A percentile compares a stretch with the other conserved stretches of the same genome.
Evolutionary conservation across 53 echinoderm and acorn worm genomes (phyloP).

Genomic region (Echinarachnius parma): DNA sequence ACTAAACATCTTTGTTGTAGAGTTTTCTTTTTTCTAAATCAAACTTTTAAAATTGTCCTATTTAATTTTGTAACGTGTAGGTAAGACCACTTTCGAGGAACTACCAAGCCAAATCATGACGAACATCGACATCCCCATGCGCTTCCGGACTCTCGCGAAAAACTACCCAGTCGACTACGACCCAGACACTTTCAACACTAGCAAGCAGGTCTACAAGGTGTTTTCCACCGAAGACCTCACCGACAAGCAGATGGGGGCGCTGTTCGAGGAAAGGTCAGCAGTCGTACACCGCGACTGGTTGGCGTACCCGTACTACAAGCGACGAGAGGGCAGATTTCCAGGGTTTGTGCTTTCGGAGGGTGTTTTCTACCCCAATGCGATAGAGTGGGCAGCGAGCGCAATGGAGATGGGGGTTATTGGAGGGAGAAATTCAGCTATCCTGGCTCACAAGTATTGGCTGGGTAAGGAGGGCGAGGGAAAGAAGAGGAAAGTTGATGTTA

Average conservation of each 20-base stretch:
- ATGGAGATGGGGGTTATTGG: slow-evolving; percentile 92
- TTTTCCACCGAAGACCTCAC: slow-evolving; percentile 60
- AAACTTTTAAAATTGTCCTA: too few relatives aligned
- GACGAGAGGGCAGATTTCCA: slow-evolving; percentile 49
- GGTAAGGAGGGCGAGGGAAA: too few relatives aligned
- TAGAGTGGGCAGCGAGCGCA: slow-evolving; percentile 96
- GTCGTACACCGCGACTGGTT: slow-evolving; percentile 58
- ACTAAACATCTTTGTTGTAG: too few relatives aligned
- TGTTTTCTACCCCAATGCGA: slow-evolving; percentile 70
- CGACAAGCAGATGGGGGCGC: slow-evolving; percentile 44
- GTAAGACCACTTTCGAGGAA: too few relatives aligned
- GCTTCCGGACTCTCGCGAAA: slow-evolving; percentile 58
- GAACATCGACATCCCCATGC: slow-evolving; percentile 60
- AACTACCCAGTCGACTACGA: slow-evolving; percentile 67
- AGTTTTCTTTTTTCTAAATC: too few relatives aligned
- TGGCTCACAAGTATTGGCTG: slow-evolving; percentile 69
- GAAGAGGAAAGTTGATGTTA: too few relatives aligned
- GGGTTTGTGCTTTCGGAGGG: slow-evolving; percentile 65
- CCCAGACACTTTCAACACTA: slow-evolving; percentile 11
- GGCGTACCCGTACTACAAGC: slow-evolving; percentile 81
- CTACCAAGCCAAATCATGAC: slow-evolving; percentile 64
- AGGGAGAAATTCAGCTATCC: slow-evolving; percentile 62
- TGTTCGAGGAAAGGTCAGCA: slow-evolving; percentile 53
- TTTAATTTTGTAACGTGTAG: too few relatives aligned
- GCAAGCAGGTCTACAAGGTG: slow-evolving; percentile 66